Evolutionary conservation across 2,113 vertebrate species (phyloP), one percentile per base, ranked within the genome.

Genomic region (Microtus oregoni): DNA sequence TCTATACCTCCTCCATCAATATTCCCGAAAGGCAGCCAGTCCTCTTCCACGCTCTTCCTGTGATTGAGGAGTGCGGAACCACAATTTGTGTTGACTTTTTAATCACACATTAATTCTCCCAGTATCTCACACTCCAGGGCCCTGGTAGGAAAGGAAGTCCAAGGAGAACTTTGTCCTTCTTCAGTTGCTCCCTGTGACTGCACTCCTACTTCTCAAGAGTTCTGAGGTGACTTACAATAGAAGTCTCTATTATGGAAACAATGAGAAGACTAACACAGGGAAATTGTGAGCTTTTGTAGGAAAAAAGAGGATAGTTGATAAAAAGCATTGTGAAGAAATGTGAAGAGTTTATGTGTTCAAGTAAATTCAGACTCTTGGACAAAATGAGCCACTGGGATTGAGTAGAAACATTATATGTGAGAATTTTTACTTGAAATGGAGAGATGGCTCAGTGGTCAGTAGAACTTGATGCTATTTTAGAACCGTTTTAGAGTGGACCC

Each of bases 61-160:
- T 44, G 50, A 70, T 55, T 9, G 17, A 78, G 76, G 55, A 76
- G 55, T 55, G 26, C 30, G 17, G 7, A 24, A 65, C 67, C 79
- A 19, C 77, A 67, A 83, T 94, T 75, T 41, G 26, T 4, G 77
- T 76, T 13, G 73, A 63, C 73, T 78, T 94, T 93, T 92, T 90
- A 82, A 92, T 94, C 88, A 89, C 90, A 94, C 28, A 30, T 67
- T 70, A 86, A 61, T 55, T 94, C 22, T 86, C 61, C 72, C 41
- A 52, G 52, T 32, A 58, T 76, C 85, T 89, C 67, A n/a, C 68
- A 86, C 67, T 86, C 38, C 10, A 7, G 11, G 11, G 24, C 13
- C 1, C 58, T 8, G 7, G 10, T 4, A 5, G 82, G 2, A 38
- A 30, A 2, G 12, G 17, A 7, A 3, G 0, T 13, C n/a, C 26